Evolutionary conservation across 2,888 invertebrate genomes (phyloP), one percentile per base, ranked within the genome.

Genomic region (Palloptera scutellata): DNA sequence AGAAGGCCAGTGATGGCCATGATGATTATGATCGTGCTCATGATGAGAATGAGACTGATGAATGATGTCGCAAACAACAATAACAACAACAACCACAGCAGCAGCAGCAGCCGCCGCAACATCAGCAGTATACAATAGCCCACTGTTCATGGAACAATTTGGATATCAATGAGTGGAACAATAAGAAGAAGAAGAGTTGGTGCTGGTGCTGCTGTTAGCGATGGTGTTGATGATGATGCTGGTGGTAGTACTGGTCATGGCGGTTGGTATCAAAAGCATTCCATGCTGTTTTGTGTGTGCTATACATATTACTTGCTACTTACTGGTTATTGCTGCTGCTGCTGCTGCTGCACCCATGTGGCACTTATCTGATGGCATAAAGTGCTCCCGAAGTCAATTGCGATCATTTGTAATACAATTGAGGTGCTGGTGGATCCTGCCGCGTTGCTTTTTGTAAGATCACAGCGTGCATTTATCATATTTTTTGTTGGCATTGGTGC

Each of bases 301-400:
- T 30, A 30, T 30, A 30, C 30, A 30, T 30, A 30, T 30, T 30
- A 30, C 30, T 30, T 30, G 6, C 30, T 30, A 30, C 30, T 30
- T 30, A 30, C 30, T 30, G 30, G 30, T n/a, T n/a, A n/a, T n/a
- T n/a, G n/a, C 30, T 30, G 30, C 30, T n/a, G 42, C 41, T 30
- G 55, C 61, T 57, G 53, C 61, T 15, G 53, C 52, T 61, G 52
- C 52, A 19, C 45, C 45, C 42, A 43, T 64, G 54, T 15, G 15
- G 20, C 48, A 48, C 48, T 48, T 48, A 48, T 48, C 48, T 48
- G 48, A 48, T 48, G 48, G 48, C n/a, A 48, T 15, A 13, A 45
- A 52, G 66, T 66, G 69, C 62, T 69, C 62, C 69, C 54, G 62
- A 43, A 69, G 62, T 63, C 66, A 69, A 69, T 54, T 42, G 43